Base-by-base conservation (phyloP, 2,113 vertebrate species). In the Eublepharis macularius region DNA sequence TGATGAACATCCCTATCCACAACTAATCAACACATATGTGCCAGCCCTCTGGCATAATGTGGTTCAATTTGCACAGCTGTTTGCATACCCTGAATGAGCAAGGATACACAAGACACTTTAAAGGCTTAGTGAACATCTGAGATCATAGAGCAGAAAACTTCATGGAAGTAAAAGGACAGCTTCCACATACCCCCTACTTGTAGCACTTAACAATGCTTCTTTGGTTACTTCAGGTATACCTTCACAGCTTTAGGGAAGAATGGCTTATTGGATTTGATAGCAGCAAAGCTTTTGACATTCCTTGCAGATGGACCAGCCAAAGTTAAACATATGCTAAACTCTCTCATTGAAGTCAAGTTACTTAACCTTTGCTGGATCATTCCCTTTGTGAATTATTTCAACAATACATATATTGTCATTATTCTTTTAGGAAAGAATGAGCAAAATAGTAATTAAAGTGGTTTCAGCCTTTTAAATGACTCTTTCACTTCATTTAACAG, bases 381-480 rank as follows among this genome's bases (percentile, higher is more conserved):
- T 63, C n/a, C 75, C 65, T 45, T 87, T 88, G 80, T 86, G 85
- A 89, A 45, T 87, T 72, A 80, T 60, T 81, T 83, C 19, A 63
- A n/a, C 39, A 76, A 24, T 84, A 82, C 7, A 43, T 39, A 83
- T 32, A 17, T 57, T 85, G 49, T 82, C 80, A 70, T 83, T 81
- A 90, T 91, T 83, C 90, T 91, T 83, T 91, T 14, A 65, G 41
- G 13, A 63, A 91, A 92, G 82, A 76, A 51, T 76, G 47, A 63
- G 41, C 74, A 84, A 51, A 86, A 43, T 36, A 83, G 78, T 68
- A 82, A 26, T 90, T 78, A 91, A n/a, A 76, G 4, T 51, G 21
- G 78, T 80, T 84, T 77, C 74, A 86, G 54, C 2, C 39, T 77
- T 39, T 75, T 77, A 29, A n/a, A n/a, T n/a, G 39, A 4, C 19